A percentile compares a stretch with the other conserved stretches of the same genome.
Conservation (phyloP, 64 coral and sea anemone species). For the Pocillopora verrucosa region DNA sequence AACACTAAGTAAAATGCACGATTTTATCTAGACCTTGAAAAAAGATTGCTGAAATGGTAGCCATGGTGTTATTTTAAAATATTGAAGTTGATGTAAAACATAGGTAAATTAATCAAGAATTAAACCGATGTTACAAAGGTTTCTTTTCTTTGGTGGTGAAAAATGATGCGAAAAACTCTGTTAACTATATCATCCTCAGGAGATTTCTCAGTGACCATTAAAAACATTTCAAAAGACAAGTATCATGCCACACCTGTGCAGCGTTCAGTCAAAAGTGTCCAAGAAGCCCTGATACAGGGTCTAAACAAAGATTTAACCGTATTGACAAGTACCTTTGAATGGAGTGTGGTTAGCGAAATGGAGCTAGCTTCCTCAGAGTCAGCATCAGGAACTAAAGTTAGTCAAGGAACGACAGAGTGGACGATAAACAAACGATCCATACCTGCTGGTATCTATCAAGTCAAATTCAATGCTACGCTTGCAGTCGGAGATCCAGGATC, state of each 20-base stretch:
- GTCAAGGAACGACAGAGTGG: conserved; percentile 29
- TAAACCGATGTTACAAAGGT: no score
- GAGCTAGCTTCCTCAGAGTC: conserved; percentile 8
- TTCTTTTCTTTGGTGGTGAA: no score
- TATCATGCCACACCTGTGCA: background rate
- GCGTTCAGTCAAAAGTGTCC: background rate
- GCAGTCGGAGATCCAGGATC: background rate
- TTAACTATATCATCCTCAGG: background rate
- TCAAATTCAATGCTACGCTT: conserved; percentile 9
- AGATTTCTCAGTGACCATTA: conserved; percentile 24
- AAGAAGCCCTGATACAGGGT: conserved; percentile 5
- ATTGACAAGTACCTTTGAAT: background rate
- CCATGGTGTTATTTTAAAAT: no score
- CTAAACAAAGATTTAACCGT: background rate
- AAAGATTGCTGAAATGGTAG: no score
- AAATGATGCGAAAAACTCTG: no score
- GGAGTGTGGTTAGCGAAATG: conserved; percentile 17
- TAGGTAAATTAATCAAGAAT: no score
- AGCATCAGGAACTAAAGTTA: background rate
- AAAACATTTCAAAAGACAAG: conserved; percentile 31
- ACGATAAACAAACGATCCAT: conserved; percentile 22
- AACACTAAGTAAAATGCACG: background rate
- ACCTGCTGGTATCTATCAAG: conserved; percentile 17
- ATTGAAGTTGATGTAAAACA: no score
- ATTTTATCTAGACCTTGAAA: no score